phyloP scores from a whole-genome alignment of 2,888 invertebrate species.

The Endotricha flammealis region DNA sequence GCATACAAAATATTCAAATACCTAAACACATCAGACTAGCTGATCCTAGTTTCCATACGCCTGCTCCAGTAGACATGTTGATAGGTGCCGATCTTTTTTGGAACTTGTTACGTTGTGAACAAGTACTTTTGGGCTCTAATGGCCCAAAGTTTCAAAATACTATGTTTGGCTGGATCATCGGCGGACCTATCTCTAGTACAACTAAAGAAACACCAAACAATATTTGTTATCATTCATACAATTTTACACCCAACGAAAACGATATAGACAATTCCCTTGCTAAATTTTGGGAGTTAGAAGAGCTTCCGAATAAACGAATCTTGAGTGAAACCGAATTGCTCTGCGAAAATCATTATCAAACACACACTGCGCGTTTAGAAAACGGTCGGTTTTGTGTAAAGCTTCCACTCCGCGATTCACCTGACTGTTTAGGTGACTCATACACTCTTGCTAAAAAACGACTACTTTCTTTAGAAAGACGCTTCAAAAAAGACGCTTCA shows the following conservation, averaged over 20 bases:
- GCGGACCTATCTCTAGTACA: background rate
- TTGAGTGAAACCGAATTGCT: constrained; percentile 11
- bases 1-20: background rate
- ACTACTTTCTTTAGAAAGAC: constrained; percentile 16
- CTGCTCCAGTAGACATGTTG: background rate
- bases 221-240: constrained; percentile 2
- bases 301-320: constrained; percentile 10
- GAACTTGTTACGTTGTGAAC: background rate
- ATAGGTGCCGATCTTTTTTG: no score
- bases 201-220: background rate
- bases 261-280: constrained; percentile 7
- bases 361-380: constrained; percentile 13
- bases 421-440: constrained; percentile 19
- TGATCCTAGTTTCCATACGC: background rate
- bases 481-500: constrained; percentile 14
- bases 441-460: constrained; percentile 17
- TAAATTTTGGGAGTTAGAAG: constrained; percentile 18
- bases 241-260: background rate
- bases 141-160: background rate
- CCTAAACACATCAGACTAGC: background rate
- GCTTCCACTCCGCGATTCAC: constrained; percentile 15
- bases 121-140: background rate
- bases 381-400: constrained; percentile 21
- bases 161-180: constrained; percentile 1
- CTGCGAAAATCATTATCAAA: constrained; percentile 19